Conservation (phyloP, 2,797 vertebrate species). For the Sphenopsis melanotis region DNA sequence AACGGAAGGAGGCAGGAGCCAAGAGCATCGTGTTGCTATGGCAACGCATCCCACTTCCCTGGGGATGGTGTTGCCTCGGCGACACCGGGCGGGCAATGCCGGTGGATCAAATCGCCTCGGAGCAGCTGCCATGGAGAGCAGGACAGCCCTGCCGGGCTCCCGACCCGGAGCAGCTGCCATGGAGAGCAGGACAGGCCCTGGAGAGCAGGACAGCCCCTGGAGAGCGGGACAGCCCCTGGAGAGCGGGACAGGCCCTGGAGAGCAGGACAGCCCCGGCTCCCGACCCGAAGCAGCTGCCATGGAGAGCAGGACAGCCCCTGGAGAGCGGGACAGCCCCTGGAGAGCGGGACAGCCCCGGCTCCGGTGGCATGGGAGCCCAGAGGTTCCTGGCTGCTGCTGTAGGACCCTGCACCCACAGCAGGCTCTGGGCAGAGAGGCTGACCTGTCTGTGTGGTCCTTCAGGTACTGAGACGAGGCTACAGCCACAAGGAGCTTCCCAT, state of each 20-base stretch:
- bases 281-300: too few species aligned
- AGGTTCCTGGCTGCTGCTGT: not conserved
- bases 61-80: conserved; percentile 43
- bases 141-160: not conserved
- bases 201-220: not conserved
- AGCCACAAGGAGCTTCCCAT: not conserved
- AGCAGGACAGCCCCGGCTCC: not conserved
- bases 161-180: not conserved
- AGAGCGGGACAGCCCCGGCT: not conserved
- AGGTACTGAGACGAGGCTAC: not conserved
- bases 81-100: not conserved
- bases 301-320: not conserved
- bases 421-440: not conserved
- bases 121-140: not conserved
- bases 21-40: conserved; percentile 3
- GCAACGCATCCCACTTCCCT: conserved; percentile 22
- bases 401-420: not conserved
- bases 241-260: not conserved
- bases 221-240: not conserved
- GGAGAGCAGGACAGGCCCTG: not conserved
- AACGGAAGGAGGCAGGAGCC: conserved; percentile 8
- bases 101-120: not conserved
- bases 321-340: not conserved
- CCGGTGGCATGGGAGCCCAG: rapidly evolving
- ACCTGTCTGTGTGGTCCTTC: rapidly evolving